Evolutionary conservation across 1,140 invertebrate species (phyloP), one percentile per base, ranked within the genome.

Genomic region (Calliopsis andreniformis): DNA sequence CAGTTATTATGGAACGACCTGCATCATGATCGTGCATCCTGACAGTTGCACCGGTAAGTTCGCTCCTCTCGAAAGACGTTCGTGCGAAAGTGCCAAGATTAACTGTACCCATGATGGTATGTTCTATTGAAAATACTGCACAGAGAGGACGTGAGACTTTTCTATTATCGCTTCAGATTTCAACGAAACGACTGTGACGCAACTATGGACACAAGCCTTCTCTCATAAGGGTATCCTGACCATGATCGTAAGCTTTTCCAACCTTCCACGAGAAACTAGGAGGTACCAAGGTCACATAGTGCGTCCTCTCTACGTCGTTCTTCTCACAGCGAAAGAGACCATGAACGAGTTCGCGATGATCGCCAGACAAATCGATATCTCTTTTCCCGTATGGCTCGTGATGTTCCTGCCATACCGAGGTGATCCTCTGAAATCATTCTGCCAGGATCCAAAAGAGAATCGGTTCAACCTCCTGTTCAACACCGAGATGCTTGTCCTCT

Each of bases 401-500:
- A 28, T 87, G n/a, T 88, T 88, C 28, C 45, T 78, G 10, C 73
- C 68, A 1, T 39, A 61, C 6, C 4, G 23, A 3, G 55, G 45
- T 0, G 39, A 49, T 20, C 30, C 63, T 0, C n/a, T 80, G n/a
- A 32, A 64, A 12, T 2, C 58, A 14, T 47, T 77, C 49, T 87
- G 86, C 51, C 28, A 16, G 12, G 28, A 58, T 23, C 82, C 85
- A 2, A 25, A 14, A 2, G 62, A 47, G 5, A 87, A 87, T 45
- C 28, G 69, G 39, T 82, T 87, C 43, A 58, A 78, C 49, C 30
- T 87, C 0, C 47, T 35, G 12, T 83, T 86, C 58, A 58, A 78
- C 42, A 86, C 86, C 16, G 78, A 83, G 30, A 84, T 87, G 82
- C 16, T 87, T 23, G 69, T 86, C 0, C 23, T 82, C 3, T 87